These are phyloP conservation scores for Mythimna vitellina DNA, from an alignment of 2,888 invertebrate species.

Conservation along the genomic window DNA sequence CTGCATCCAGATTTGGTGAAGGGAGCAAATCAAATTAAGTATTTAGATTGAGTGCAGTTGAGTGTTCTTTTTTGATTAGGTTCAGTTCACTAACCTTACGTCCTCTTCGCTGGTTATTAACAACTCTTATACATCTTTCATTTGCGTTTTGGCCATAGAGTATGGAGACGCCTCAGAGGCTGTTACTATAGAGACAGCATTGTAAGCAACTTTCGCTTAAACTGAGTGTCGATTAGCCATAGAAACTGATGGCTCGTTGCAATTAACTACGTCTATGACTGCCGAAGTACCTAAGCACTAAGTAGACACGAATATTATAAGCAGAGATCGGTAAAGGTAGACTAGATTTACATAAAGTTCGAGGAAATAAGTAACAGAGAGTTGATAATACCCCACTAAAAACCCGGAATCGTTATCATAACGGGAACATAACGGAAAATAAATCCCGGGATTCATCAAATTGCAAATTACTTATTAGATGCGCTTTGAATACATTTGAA, in stretches of 20 bases:
- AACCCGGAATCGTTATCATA: too few species aligned
- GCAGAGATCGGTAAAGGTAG: too few species aligned
- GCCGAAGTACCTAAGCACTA: too few species aligned
- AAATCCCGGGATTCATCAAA: too few species aligned
- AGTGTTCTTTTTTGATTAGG: constrained; percentile 75
- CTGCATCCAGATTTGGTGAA: constrained; percentile 85
- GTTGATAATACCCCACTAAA: too few species aligned
- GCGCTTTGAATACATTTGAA: too few species aligned
- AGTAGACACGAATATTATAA: too few species aligned
- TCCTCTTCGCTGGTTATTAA: constrained; percentile 67
- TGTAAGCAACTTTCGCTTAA: not conserved
- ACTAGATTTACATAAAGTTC: too few species aligned
- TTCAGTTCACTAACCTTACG: constrained; percentile 69
- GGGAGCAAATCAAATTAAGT: constrained; percentile 88
- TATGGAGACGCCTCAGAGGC: not conserved
- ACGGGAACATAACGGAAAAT: too few species aligned
- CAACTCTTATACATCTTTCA: constrained; percentile 44
- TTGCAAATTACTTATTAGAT: too few species aligned
- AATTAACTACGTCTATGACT: too few species aligned
- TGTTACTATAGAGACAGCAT: not conserved
- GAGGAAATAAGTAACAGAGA: too few species aligned
- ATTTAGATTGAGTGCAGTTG: constrained; percentile 84
- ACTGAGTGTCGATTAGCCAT: not conserved
- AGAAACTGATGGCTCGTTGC: not conserved
- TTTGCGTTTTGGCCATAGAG: constrained; percentile 36